A percentile compares a stretch with the other conserved stretches of the same genome.
Evolutionary conservation across 2,888 invertebrate species (phyloP).

Genomic region (Ormyrus rosae): DNA sequence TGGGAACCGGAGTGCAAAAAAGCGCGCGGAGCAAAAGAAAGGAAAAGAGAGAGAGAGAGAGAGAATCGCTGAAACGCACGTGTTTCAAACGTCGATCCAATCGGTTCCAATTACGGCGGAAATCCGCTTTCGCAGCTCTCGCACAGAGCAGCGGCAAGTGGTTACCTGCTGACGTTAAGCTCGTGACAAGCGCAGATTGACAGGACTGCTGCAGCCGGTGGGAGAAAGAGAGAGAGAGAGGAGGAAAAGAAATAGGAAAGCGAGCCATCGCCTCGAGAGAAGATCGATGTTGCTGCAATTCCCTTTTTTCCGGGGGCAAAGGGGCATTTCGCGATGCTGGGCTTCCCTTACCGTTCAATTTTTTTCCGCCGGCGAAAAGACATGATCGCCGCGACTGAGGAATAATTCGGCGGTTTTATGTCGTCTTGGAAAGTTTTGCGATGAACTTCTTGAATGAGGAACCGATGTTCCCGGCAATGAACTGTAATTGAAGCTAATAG

Average conservation of each 20-base stretch:
- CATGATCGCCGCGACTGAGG: no score
- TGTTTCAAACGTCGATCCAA: conserved; percentile 60
- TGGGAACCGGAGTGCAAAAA: neutral
- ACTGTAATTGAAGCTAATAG: no score
- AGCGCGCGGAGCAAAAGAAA: neutral
- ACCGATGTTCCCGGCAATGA: no score
- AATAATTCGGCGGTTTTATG: no score
- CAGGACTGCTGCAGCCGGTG: neutral
- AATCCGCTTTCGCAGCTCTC: conserved; percentile 58
- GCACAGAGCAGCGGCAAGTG: conserved; percentile 14
- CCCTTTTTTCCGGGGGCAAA: neutral
- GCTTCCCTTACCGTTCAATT: no score
- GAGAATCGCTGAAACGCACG: conserved; percentile 58
- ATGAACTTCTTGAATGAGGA: no score
- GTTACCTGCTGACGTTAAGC: conserved; percentile 59
- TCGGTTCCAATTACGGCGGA: conserved; percentile 61
- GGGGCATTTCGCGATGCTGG: no score
- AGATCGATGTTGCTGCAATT: conserved; percentile 35
- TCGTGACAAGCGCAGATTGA: conserved; percentile 59
- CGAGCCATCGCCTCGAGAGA: neutral
- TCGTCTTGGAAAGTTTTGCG: no score
- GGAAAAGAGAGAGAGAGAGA: neutral
- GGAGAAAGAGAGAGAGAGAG: neutral
- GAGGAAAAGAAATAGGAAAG: neutral
- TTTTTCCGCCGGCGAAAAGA: no score